These are phyloP conservation scores for Apostichopus parvimensis DNA, from an alignment of 35 echinoderm and acorn worm species.

Conservation along the genomic window DNA sequence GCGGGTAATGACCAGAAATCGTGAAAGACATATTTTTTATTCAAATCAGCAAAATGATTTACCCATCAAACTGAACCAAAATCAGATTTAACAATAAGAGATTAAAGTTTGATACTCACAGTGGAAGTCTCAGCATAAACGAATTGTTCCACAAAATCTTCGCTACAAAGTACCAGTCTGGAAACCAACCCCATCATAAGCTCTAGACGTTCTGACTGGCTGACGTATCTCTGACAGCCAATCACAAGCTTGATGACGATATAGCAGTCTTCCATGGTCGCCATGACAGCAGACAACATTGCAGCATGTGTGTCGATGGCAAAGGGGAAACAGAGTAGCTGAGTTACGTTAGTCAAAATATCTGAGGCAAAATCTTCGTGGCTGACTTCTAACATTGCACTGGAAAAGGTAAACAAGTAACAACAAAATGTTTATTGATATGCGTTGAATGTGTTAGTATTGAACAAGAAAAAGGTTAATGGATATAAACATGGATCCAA, in stretches of 20 bases:
- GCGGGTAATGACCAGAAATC: too few relatives aligned
- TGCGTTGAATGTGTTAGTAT: not conserved
- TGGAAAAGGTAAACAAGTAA: slow-evolving; percentile 41
- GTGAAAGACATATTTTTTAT: too few relatives aligned
- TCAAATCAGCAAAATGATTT: too few relatives aligned
- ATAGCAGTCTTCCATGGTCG: slow-evolving; percentile 80
- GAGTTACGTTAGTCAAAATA: slow-evolving; percentile 75
- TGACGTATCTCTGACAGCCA: slow-evolving; percentile 70
- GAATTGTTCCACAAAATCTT: slow-evolving; percentile 86
- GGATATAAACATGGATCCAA: too few relatives aligned
- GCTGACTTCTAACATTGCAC: slow-evolving; percentile 40
- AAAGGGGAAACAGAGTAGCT: slow-evolving; percentile 92
- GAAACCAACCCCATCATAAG: slow-evolving; percentile 84
- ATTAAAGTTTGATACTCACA: not conserved
- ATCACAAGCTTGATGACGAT: slow-evolving; percentile 69
- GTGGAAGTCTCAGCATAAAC: slow-evolving; percentile 51
- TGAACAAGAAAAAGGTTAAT: too few relatives aligned
- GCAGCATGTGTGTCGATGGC: slow-evolving; percentile 84
- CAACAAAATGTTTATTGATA: slow-evolving; percentile 3
- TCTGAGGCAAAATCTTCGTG: slow-evolving; percentile 77
- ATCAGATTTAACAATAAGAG: too few relatives aligned
- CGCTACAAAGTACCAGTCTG: slow-evolving; percentile 83
- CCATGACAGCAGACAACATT: slow-evolving; percentile 69
- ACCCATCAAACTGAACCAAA: too few relatives aligned
- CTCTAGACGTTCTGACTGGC: slow-evolving; percentile 63